Percentiles rank a stretch among this genome's conserved stretches.
Evolutionary conservation across 2,888 invertebrate species (phyloP).

Genomic region (Drosophila borealis): DNA sequence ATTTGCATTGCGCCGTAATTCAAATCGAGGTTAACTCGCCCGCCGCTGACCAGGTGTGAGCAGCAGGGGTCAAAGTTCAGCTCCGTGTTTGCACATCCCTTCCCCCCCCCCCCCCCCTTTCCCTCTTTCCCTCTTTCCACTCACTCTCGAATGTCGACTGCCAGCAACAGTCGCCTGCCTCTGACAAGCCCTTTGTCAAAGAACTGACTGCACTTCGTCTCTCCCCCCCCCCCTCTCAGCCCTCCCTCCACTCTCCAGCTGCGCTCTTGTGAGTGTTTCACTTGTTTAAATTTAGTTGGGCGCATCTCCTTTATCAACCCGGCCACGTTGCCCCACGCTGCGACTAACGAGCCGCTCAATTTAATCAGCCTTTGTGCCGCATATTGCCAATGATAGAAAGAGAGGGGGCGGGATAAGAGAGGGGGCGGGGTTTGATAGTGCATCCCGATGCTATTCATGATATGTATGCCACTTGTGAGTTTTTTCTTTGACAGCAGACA

Average conservation of each 20-base stretch:
- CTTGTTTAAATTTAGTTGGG: conserved; percentile 35
- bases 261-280: neutral
- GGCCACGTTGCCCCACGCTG: neutral
- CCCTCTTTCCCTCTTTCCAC: neutral
- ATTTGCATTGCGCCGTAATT: conserved; percentile 38
- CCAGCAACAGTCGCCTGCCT: conserved; percentile 11
- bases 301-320: conserved; percentile 29
- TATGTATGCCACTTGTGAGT: neutral
- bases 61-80: conserved; percentile 1
- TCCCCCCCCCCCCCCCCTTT: too few relatives aligned
- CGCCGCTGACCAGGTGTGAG: conserved; percentile 24
- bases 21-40: conserved; percentile 35
- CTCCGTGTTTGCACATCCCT: conserved; percentile 2
- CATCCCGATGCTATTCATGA: neutral
- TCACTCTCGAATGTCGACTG: conserved; percentile 1
- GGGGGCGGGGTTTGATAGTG: too few relatives aligned
- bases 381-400: neutral
- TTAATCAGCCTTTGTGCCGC: conserved; percentile 47
- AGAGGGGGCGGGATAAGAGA: neutral
- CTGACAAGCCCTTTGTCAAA: conserved; percentile 34
- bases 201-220: conserved; percentile 26
- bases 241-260: neutral
- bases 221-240: too few relatives aligned
- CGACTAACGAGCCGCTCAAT: conserved; percentile 50
- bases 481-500: too few relatives aligned